Evolutionary conservation across 2,888 invertebrate species (phyloP), one percentile per base, ranked within the genome.

Genomic region (Polymixis lichenea): DNA sequence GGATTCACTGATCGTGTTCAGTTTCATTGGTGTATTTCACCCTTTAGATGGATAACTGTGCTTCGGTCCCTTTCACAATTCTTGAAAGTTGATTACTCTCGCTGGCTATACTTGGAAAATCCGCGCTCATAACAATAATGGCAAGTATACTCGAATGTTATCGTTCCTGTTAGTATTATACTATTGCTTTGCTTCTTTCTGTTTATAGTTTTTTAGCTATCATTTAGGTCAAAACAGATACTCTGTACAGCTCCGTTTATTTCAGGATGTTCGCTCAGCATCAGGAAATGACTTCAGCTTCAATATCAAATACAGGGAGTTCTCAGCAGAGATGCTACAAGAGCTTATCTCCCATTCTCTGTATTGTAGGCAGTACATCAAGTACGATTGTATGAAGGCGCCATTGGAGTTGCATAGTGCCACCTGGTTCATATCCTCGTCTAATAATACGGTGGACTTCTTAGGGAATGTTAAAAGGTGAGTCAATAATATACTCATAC

Each of bases 351-450:
- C 98, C 0, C 99, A 99, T 93, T 99, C 99, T 0, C 95, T 99
- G 67, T 98, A 98, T 92, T 99, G 99, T 89, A 98, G 98, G 76
- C 99, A 99, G 92, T 98, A 98, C 90, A 98, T 99, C 77, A 98
- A 98, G 90, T 99, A 99, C 90, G 99, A 99, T 89, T 99, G 99
- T 89, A 98, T 98, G 90, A 98, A 98, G 95, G 98, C 99, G 2
- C 98, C 98, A 2, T 93, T 99, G 82, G 98, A 98, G 82, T 94
- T 99, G 17, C 98, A 98, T 90, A 98, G 98, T 78, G 98, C 98
- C 3, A 98, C 99, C 0, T 99, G 99, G 98, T 98, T 99, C 91
- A 97, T 98, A 73, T 98, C 98, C 9, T 98, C 99, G 0, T 97
- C 98, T 7, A 98, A 98, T 90, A 97, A 97, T 75, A 98, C 98